A percentile compares a stretch with the other conserved stretches of the same genome.
phyloP scores from a whole-genome alignment of 1,140 invertebrate genomes.

The Drosophila ironensis region DNA sequence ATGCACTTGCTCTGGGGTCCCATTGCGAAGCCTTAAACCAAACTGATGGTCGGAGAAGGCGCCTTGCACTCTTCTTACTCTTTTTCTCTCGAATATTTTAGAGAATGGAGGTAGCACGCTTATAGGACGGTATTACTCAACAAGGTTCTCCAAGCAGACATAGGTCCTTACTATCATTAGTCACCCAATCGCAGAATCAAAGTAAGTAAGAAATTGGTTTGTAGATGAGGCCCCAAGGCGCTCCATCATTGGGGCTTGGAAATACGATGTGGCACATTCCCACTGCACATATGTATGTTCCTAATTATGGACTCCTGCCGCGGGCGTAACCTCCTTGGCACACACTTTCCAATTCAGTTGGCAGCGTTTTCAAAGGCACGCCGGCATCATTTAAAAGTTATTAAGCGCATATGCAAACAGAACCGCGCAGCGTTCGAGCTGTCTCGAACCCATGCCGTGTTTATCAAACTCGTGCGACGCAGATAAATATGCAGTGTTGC shows the following conservation, averaged over 20 bases:
- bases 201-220: too few relatives aligned
- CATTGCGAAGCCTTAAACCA: too few relatives aligned
- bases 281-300: slow-evolving; percentile 9
- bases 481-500: slow-evolving; percentile 48
- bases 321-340: background rate
- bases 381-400: slow-evolving; percentile 54
- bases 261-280: background rate
- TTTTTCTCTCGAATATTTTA: too few relatives aligned
- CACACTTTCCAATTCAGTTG: slow-evolving; percentile 1
- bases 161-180: too few relatives aligned
- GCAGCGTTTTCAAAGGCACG: slow-evolving; percentile 11
- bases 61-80: too few relatives aligned
- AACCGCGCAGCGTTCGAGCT: slow-evolving; percentile 37
- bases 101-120: too few relatives aligned
- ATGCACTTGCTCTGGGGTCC: too few relatives aligned
- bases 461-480: slow-evolving; percentile 63
- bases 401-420: slow-evolving; percentile 70
- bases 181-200: too few relatives aligned
- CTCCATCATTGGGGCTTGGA: background rate
- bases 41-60: too few relatives aligned
- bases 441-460: slow-evolving; percentile 41
- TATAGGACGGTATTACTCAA: too few relatives aligned
- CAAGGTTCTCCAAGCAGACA: too few relatives aligned
- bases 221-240: too few relatives aligned
- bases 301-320: slow-evolving; percentile 26